Evolutionary conservation across 2,888 invertebrate species (phyloP).

Genomic region (Folsomia candida): DNA sequence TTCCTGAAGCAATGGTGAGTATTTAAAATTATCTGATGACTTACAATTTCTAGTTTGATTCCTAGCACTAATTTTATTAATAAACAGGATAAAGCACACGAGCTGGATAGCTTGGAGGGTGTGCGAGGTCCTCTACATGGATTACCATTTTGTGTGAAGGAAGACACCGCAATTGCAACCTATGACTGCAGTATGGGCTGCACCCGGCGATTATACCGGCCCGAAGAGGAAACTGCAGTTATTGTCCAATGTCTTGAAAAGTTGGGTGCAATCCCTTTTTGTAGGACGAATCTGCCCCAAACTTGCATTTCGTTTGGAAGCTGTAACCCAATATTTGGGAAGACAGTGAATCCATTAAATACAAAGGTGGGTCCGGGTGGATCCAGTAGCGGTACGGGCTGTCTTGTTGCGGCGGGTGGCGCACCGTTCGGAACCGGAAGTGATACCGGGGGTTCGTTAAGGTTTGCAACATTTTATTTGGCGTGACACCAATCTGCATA

Average conservation of each 20-base stretch:
- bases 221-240: slow-evolving; percentile 11
- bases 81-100: slow-evolving; percentile 39
- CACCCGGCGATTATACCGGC: not conserved
- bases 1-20: slow-evolving; percentile 45
- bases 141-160: slow-evolving; percentile 53
- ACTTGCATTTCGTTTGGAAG: slow-evolving; percentile 36
- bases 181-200: slow-evolving; percentile 50
- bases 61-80: not conserved
- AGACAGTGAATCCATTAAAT: slow-evolving; percentile 41
- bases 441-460: slow-evolving; percentile 30
- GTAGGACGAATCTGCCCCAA: slow-evolving; percentile 29
- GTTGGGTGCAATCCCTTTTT: slow-evolving; percentile 56
- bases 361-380: slow-evolving; percentile 41
- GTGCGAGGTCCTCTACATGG: slow-evolving; percentile 52
- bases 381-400: slow-evolving; percentile 39
- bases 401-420: slow-evolving; percentile 35
- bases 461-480: too few species aligned
- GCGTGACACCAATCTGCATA: too few species aligned
- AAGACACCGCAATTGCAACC: slow-evolving; percentile 52
- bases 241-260: slow-evolving; percentile 35
- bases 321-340: slow-evolving; percentile 41
- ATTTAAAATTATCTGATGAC: too few species aligned
- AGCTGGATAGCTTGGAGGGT: slow-evolving; percentile 37
- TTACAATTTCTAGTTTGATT: slow-evolving; percentile 18
- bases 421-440: slow-evolving; percentile 42